These are phyloP conservation scores for Nettapus auritus DNA, from an alignment of 2,113 vertebrate genomes.

Conservation along the genomic window DNA sequence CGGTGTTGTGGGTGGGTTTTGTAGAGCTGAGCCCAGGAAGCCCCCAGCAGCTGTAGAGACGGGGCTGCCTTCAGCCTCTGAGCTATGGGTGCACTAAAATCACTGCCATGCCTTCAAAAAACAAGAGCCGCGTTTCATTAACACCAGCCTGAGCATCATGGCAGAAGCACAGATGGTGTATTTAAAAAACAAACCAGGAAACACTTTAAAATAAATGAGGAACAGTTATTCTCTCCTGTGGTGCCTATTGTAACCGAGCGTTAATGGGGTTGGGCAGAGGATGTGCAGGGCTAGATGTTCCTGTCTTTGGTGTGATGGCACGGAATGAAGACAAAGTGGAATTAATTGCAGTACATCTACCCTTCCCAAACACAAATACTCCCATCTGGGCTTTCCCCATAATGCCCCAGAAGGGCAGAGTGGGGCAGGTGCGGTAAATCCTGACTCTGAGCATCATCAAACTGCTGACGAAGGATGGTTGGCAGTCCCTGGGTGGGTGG, in stretches of 20 bases:
- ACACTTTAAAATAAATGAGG: slow-evolving; percentile 44
- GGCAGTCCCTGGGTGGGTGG: too few relatives aligned
- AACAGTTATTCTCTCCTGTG: slow-evolving; percentile 35
- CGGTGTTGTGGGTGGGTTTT: slow-evolving; percentile 7
- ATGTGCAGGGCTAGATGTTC: neutral
- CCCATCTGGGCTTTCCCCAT: neutral
- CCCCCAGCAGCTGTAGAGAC: neutral
- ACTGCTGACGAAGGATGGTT: neutral
- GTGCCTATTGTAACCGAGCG: slow-evolving; percentile 7
- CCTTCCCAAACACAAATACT: neutral
- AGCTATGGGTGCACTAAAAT: neutral
- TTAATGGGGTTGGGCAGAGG: neutral
- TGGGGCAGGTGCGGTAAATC: neutral
- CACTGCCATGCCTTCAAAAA: neutral
- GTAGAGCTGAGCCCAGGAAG: neutral
- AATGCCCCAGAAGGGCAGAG: neutral
- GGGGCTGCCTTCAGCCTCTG: neutral
- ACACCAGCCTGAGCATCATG: neutral
- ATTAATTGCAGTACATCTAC: neutral
- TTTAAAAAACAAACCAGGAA: slow-evolving; percentile 51
- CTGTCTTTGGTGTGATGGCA: neutral
- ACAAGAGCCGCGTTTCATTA: slow-evolving; percentile 16
- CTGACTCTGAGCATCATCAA: rapidly evolving
- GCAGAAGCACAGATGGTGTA: slow-evolving; percentile 49
- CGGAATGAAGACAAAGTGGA: neutral